phyloP scores from a whole-genome alignment of 37 sponge, comb jelly and placozoan genomes.

The Chondrosia reniformis region DNA sequence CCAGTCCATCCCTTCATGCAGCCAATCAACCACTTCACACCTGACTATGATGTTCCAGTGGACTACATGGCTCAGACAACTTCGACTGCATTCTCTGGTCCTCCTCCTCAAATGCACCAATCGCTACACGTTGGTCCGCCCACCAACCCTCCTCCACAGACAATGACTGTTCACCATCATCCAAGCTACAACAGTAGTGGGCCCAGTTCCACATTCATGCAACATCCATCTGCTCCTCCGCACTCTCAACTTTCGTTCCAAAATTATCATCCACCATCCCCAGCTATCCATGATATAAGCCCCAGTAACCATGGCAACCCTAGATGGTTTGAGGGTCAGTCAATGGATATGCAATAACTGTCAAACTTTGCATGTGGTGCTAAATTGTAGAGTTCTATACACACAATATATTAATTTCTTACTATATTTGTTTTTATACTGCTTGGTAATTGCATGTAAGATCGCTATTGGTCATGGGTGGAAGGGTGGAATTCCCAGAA shows the following conservation, averaged over 20 bases:
- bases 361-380: too few relatives aligned
- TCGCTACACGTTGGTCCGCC: not conserved
- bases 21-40: not conserved
- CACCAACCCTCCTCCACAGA: slow-evolving; percentile 32
- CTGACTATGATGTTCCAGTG: not conserved
- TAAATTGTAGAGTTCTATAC: too few relatives aligned
- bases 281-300: slow-evolving; percentile 16
- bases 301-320: not conserved
- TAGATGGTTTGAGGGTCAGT: slow-evolving; percentile 3
- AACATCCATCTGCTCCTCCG: slow-evolving; percentile 26
- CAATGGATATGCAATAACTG: slow-evolving; percentile 19
- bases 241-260: slow-evolving; percentile 34
- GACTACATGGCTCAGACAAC: not conserved
- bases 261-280: slow-evolving; percentile 27
- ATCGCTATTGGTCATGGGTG: too few relatives aligned
- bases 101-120: not conserved
- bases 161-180: slow-evolving; percentile 24
- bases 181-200: slow-evolving; percentile 10
- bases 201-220: slow-evolving; percentile 2
- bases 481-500: too few relatives aligned
- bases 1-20: slow-evolving; percentile 23
- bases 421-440: too few relatives aligned
- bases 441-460: too few relatives aligned
- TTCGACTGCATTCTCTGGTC: not conserved
- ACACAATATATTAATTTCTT: too few relatives aligned